Evolutionary conservation across 2,797 vertebrate genomes (phyloP), one percentile per base, ranked within the genome.

Genomic region (Gymnothorax reevesii): DNA sequence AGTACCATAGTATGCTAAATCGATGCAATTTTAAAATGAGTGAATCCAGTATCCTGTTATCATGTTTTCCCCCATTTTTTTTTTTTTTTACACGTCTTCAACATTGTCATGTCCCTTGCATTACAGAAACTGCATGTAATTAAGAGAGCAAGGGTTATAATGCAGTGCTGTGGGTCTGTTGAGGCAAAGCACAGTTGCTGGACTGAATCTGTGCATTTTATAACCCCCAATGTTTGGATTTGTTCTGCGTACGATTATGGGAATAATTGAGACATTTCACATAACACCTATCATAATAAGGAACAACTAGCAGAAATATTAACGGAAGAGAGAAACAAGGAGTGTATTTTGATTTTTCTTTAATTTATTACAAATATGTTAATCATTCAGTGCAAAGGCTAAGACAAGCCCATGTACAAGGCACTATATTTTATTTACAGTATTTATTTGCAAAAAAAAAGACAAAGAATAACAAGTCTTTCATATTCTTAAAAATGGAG

Each of bases 291-390:
- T 59, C 9, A 3, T 55, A 52, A 79, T 20, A 79, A 22, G 80
- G n/a, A 59, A 27, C 13, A 13, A 9, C 3, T 57, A 59, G 57
- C n/a, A 27, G 25, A 55, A 54, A 57, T 27, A 42, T 13, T 73
- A 33, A 22, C 7, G 57, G 5, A 0, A 57, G 79, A 55, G 17
- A 33, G 27, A 59, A 25, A 27, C 52, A 22, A 57, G 13, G n/a
- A 4, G n/a, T 22, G n/a, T 82, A 55, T 82, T n/a, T n/a, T 55
- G 0, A 7, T 57, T 82, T 57, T n/a, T 82, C n/a, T 22, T 82
- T 80, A 8, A 80, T 80, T 57, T 25, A 82, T 83, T 79, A 79
- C 15, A 79, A 79, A 54, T 79, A 79, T 79, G 54, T 79, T 33
- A 71, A 71, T 71, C 49, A 79, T 55, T 79, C 49, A 79, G 15